These are phyloP conservation scores for Orthosia cruda DNA, from an alignment of 2,888 invertebrate species.

Conservation along the genomic window DNA sequence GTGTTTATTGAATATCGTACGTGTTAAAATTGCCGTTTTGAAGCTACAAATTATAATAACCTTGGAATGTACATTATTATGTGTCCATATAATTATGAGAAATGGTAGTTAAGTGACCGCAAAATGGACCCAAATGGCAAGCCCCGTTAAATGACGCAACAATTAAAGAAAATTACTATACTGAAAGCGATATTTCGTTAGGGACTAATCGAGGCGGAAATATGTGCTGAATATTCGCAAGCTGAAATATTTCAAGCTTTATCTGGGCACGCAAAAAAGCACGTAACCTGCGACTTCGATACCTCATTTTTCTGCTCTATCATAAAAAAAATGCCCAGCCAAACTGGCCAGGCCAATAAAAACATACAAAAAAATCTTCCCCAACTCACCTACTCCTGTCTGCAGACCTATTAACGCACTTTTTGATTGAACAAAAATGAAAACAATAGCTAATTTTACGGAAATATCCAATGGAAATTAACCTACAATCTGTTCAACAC, in stretches of 20 bases:
- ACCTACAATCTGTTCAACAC: conserved; percentile 6
- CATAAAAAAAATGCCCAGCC: not conserved
- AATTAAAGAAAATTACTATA: conserved; percentile 3
- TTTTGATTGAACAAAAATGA: conserved; percentile 17
- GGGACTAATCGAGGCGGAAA: not conserved
- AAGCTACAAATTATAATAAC: not conserved
- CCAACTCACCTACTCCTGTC: conserved; percentile 22
- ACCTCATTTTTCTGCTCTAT: not conserved
- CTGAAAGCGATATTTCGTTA: not conserved
- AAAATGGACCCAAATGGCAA: not conserved
- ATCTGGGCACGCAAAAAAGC: too few relatives aligned
- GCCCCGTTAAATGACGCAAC: conserved; percentile 6
- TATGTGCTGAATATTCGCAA: not conserved
- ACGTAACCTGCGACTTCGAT: not conserved
- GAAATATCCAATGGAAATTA: conserved; percentile 49
- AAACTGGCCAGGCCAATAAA: not conserved
- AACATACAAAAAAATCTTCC: not conserved
- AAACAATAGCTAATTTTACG: conserved; percentile 64
- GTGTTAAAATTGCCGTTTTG: not conserved
- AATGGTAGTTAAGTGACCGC: not conserved
- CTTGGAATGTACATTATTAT: not conserved
- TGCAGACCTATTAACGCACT: conserved; percentile 6
- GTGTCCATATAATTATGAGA: not conserved
- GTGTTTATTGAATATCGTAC: not conserved
- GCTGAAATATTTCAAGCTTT: not conserved